Conservation (phyloP, 1,140 invertebrate genomes). For the Hylaeus volcanicus region DNA sequence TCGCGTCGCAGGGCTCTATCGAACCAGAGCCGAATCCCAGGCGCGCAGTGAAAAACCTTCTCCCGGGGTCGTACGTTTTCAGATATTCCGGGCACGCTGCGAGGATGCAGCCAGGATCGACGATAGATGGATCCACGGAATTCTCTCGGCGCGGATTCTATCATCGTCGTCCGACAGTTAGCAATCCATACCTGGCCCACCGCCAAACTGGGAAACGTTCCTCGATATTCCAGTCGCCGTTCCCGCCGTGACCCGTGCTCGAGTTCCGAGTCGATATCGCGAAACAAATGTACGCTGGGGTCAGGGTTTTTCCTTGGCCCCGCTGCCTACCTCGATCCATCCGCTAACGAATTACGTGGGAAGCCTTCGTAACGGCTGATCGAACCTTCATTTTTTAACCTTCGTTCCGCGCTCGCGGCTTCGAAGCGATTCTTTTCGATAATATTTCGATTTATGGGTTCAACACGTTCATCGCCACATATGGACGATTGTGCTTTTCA, state of each 20-base stretch:
- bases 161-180: conserved; percentile 55
- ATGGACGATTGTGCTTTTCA: no score
- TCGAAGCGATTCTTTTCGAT: background rate
- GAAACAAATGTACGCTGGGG: conserved; percentile 26
- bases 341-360: background rate
- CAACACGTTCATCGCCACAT: no score
- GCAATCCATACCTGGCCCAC: conserved; percentile 61
- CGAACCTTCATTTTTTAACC: background rate
- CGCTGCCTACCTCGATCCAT: background rate
- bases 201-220: conserved; percentile 53
- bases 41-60: background rate
- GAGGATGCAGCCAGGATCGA: conserved; percentile 28
- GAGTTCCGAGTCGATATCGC: conserved; percentile 33
- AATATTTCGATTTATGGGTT: background rate
- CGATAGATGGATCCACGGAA: conserved; percentile 45
- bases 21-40: background rate
- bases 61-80: background rate
- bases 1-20: background rate
- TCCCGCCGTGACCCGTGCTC: conserved; percentile 36
- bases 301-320: conserved; percentile 10
- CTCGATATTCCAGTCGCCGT: conserved; percentile 52
- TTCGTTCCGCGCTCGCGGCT: background rate
- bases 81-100: conserved; percentile 20
- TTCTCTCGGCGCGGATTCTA: conserved; percentile 53
- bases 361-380: background rate